Percentiles rank a stretch among this genome's conserved stretches.
Evolutionary conservation across 2,113 vertebrate genomes (phyloP).

Genomic region (Stegastes partitus): DNA sequence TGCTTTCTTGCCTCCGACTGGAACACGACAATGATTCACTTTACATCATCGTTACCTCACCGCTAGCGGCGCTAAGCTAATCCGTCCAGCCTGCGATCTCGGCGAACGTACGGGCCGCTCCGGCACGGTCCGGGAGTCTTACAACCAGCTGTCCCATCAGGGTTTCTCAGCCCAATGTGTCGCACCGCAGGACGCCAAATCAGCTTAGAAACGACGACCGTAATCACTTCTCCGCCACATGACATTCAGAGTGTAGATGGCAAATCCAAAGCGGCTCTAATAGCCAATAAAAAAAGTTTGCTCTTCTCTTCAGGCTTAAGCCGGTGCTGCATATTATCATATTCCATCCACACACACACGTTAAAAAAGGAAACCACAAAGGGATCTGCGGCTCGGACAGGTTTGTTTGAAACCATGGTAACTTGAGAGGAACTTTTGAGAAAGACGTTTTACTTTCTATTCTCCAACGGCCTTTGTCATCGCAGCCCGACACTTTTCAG

Average conservation of each 20-base stretch:
- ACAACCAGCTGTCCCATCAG: conserved; percentile 74
- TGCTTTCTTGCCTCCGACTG: conserved; percentile 85
- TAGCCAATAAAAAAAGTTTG: conserved; percentile 28
- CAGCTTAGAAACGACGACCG: conserved; percentile 74
- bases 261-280: conserved; percentile 34
- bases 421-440: conserved; percentile 46
- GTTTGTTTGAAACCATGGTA: conserved; percentile 39
- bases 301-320: conserved; percentile 9
- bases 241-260: conserved; percentile 29
- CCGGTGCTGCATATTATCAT: neutral
- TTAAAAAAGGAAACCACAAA: conserved; percentile 9
- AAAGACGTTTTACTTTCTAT: conserved; percentile 36
- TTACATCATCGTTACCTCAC: conserved; percentile 90
- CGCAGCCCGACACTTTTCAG: conserved; percentile 11
- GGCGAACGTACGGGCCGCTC: conserved; percentile 42
- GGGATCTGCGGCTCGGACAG: neutral
- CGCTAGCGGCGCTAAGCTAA: conserved; percentile 71
- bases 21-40: conserved; percentile 83
- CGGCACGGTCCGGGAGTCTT: conserved; percentile 37
- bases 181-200: conserved; percentile 75
- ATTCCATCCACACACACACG: neutral
- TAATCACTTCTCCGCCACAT: conserved; percentile 62
- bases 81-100: conserved; percentile 52
- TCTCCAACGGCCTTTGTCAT: conserved; percentile 38
- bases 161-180: conserved; percentile 71